Percentiles rank a stretch among this genome's conserved stretches.
Conservation (phyloP, 2,888 invertebrate genomes). For the Drosophila lutescens region DNA sequence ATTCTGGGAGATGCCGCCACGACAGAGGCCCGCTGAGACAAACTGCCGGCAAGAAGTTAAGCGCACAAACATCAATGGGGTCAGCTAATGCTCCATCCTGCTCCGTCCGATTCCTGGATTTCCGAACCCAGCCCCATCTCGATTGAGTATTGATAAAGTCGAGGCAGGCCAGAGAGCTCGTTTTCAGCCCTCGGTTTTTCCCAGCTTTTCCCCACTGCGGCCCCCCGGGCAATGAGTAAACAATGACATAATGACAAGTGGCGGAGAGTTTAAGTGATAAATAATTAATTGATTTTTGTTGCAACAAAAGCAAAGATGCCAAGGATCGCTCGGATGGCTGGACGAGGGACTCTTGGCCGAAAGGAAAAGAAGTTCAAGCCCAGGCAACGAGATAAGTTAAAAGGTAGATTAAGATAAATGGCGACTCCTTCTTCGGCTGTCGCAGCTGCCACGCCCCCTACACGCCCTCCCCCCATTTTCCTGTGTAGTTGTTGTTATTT, state of each 20-base stretch:
- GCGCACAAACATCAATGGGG: conserved; percentile 79
- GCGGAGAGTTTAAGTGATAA: conserved; percentile 84
- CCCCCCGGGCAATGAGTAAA: conserved; percentile 80
- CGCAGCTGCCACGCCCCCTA: conserved; percentile 44
- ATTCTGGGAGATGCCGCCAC: conserved; percentile 21
- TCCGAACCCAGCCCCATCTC: conserved; percentile 56
- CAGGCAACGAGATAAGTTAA: conserved; percentile 79
- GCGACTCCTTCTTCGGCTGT: conserved; percentile 62
- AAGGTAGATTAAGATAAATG: conserved; percentile 82
- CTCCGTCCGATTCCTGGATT: conserved; percentile 7
- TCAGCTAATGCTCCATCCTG: conserved; percentile 70
- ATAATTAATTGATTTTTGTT: conserved; percentile 84
- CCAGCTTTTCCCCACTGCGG: conserved; percentile 20
- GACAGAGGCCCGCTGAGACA: conserved; percentile 67
- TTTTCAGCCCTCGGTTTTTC: conserved; percentile 16
- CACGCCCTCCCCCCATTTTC: conserved; percentile 10
- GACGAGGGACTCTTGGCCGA: background rate
- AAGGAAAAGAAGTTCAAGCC: conserved; percentile 60
- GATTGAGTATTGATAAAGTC: conserved; percentile 84
- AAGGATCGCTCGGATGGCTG: conserved; percentile 17
- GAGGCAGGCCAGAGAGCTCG: conserved; percentile 52
- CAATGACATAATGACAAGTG: conserved; percentile 84
- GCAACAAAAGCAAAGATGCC: conserved; percentile 67
- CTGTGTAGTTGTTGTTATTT: conserved; percentile 50
- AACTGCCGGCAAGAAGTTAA: conserved; percentile 80